Percentiles rank a stretch among this genome's conserved stretches.
Evolutionary conservation across 2,113 vertebrate genomes (phyloP).

Genomic region (Ploceus nigricollis): DNA sequence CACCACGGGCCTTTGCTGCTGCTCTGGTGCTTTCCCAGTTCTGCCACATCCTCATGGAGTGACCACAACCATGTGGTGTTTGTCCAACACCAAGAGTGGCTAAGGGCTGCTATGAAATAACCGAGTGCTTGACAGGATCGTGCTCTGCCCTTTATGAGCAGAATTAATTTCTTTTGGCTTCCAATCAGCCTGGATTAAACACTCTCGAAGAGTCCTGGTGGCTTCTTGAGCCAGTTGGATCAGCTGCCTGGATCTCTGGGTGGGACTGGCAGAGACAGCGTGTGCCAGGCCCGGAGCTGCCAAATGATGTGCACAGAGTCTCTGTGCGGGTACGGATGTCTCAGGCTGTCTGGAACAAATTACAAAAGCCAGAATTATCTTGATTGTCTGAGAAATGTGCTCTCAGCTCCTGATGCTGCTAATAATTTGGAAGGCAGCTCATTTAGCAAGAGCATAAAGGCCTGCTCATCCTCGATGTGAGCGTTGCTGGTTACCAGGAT

Average conservation of each 20-base stretch:
- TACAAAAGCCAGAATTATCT: slow-evolving; percentile 16
- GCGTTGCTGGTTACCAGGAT: slow-evolving; percentile 16
- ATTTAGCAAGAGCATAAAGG: background rate
- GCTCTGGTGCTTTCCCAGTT: background rate
- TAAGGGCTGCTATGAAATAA: background rate
- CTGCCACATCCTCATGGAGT: background rate
- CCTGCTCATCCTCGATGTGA: background rate
- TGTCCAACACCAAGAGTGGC: background rate
- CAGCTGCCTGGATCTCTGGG: slow-evolving; percentile 30
- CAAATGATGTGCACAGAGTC: slow-evolving; percentile 9
- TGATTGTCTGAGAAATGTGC: slow-evolving; percentile 23
- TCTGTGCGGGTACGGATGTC: background rate
- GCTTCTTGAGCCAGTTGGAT: slow-evolving; percentile 43
- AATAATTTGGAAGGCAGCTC: background rate
- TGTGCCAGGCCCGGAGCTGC: slow-evolving; percentile 38
- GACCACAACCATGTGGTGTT: background rate
- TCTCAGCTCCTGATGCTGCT: background rate
- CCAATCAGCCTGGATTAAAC: background rate
- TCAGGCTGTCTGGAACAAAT: slow-evolving; percentile 41
- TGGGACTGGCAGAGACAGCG: slow-evolving; percentile 24
- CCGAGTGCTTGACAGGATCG: background rate
- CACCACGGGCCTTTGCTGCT: background rate
- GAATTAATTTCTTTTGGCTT: background rate
- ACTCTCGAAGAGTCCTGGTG: slow-evolving; percentile 23
- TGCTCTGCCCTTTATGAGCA: background rate